A percentile compares a stretch with the other conserved stretches of the same genome.
Conservation (phyloP, 2,797 vertebrate genomes). For the Gadopsis marmoratus region DNA sequence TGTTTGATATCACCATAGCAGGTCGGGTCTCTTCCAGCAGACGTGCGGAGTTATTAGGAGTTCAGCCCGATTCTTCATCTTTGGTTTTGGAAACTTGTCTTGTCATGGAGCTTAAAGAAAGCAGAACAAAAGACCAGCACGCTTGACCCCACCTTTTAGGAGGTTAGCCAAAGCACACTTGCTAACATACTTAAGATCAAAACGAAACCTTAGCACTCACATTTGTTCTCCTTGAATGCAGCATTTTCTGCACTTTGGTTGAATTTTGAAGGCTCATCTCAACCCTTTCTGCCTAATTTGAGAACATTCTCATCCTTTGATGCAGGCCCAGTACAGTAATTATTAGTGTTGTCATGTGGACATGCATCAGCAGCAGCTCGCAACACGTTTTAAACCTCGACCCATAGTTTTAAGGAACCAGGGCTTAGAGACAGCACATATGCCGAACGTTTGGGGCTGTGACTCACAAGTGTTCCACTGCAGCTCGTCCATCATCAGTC, state of each 20-base stretch:
- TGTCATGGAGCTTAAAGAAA: constrained; percentile 56
- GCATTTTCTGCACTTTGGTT: not conserved
- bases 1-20: constrained; percentile 72
- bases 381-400: constrained; percentile 30
- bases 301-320: not conserved
- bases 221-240: constrained; percentile 2
- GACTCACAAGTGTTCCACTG: constrained; percentile 44
- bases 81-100: constrained; percentile 73
- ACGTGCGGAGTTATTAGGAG: constrained; percentile 63
- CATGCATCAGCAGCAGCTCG: constrained; percentile 26
- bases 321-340: constrained; percentile 17
- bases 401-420: constrained; percentile 25
- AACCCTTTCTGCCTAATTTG: constrained; percentile 28
- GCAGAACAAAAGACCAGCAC: constrained; percentile 62
- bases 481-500: constrained; percentile 40
- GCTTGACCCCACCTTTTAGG: constrained; percentile 49
- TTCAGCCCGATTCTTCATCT: constrained; percentile 71
- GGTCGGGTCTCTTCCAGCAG: constrained; percentile 54
- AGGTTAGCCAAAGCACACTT: constrained; percentile 50
- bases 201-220: constrained; percentile 29
- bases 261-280: constrained; percentile 6
- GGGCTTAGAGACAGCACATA: not conserved
- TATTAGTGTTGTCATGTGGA: constrained; percentile 38
- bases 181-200: constrained; percentile 47
- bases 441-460: constrained; percentile 22